These are phyloP conservation scores for Marcusenius ussheri DNA, from an alignment of 2,113 vertebrate genomes.

Conservation along the genomic window DNA sequence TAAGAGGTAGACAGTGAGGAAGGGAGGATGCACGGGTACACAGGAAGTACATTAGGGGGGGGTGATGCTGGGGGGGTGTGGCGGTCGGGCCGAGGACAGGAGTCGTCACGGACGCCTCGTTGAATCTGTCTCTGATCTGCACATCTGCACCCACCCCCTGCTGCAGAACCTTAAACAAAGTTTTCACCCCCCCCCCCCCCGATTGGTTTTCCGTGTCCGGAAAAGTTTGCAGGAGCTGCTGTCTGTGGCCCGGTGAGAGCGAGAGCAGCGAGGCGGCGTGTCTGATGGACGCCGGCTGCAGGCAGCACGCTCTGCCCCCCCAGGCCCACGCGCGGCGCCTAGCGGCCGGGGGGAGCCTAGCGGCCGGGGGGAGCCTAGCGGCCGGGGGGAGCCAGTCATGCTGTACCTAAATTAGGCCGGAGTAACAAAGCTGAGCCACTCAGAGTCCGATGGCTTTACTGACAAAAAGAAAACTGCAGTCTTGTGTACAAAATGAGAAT, in stretches of 20 bases:
- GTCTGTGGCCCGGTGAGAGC: background rate
- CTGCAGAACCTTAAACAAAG: too few species aligned
- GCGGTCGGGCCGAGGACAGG: constrained; percentile 11
- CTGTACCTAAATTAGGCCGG: background rate
- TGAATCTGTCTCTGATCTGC: background rate
- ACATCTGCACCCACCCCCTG: background rate
- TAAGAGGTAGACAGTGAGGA: constrained; percentile 36
- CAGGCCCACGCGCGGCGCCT: background rate
- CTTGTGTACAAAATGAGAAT: constrained; percentile 50
- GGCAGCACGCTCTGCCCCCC: background rate
- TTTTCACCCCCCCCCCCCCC: background rate
- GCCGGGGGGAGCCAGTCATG: background rate
- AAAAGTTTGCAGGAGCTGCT: background rate
- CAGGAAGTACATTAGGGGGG: constrained; percentile 63
- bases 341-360: background rate
- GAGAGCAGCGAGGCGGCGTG: too few species aligned
- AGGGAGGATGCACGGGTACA: constrained; percentile 67
- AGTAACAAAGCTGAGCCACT: background rate
- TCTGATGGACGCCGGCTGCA: too few species aligned
- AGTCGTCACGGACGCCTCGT: background rate
- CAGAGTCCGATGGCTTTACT: background rate
- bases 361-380: background rate
- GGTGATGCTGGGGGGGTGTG: background rate
- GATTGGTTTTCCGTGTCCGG: constrained; percentile 7
- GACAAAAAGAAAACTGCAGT: background rate